Conservation (phyloP, 2,888 invertebrate species). For the Leptarthrus brevirostris region DNA sequence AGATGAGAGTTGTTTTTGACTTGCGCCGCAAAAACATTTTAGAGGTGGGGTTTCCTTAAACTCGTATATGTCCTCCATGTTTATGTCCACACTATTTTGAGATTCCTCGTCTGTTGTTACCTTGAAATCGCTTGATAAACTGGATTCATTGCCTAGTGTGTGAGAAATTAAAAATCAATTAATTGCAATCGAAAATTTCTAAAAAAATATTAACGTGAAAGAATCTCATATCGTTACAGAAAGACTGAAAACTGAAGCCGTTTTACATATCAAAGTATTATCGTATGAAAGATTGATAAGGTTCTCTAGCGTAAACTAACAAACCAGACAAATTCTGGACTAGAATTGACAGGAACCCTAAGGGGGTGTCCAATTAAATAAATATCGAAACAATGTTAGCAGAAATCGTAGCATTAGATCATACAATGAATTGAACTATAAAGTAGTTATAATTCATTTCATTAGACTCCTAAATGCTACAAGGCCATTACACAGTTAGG, state of each 20-base stretch:
- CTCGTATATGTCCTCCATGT: conserved; percentile 52
- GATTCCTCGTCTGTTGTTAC: conserved; percentile 49
- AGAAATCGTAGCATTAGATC: no score
- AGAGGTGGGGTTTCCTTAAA: conserved; percentile 42
- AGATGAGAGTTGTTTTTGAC: conserved; percentile 59
- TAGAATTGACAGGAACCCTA: no score
- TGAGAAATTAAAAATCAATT: background rate
- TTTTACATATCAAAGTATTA: background rate
- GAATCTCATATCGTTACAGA: background rate
- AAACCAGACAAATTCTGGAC: no score
- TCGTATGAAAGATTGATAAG: no score
- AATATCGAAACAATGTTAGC: no score
- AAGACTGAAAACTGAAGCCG: background rate
- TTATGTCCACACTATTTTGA: conserved; percentile 49
- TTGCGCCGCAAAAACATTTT: conserved; percentile 52
- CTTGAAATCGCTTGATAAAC: conserved; percentile 23
- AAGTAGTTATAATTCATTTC: no score
- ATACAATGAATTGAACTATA: no score
- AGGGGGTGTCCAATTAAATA: no score
- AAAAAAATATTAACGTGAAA: background rate
- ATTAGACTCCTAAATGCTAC: no score
- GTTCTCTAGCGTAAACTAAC: no score
- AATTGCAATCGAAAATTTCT: background rate
- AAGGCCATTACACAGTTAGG: no score
- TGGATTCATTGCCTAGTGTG: conserved; percentile 11